Evolutionary conservation across 2,797 vertebrate species (phyloP), one percentile per base, ranked within the genome.

Genomic region (Malacoctenus gilli): DNA sequence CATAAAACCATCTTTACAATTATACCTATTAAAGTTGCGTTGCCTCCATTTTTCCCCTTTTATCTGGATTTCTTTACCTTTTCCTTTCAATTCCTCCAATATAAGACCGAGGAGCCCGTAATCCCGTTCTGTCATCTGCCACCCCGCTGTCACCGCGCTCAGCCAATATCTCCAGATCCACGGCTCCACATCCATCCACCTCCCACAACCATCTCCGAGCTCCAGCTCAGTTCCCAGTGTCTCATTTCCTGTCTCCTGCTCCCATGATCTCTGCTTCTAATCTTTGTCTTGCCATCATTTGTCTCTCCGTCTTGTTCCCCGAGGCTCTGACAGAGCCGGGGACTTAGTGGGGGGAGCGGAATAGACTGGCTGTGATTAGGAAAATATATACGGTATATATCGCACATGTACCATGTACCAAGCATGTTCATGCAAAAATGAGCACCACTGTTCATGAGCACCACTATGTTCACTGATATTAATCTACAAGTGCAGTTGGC

Each of bases 231-330:
- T n/a, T n/a, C n/a, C n/a, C n/a, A n/a, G n/a, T n/a, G n/a, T n/a
- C n/a, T n/a, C n/a, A n/a, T n/a, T n/a, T 11, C 48, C 40, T 32
- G 44, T 25, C 37, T 40, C 38, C 53, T 41, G 59, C 55, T 14
- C 41, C 54, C 10, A 37, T 58, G 68, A 42, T 75, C 61, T 79
- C 52, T 21, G 15, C 32, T 16, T 62, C 40, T 73, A 66, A 79
- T 81, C 67, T 72, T 54, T 47, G 47, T 59, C 54, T 50, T 63
- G 51, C 48, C 51, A 62, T 85, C 63, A 57, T 74, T 63, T 81
- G 78, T 86, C 72, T 72, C 54, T 52, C 30, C 7, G 3, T 79
- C 67, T 79, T 53, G 55, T 76, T 62, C 40, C 38, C 72, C 13
- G 41, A 51, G 58, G 66, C 52, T 3, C 32, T 15, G 68, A 66